Percentiles rank a stretch among this genome's conserved stretches.
Conservation (phyloP, 2,888 invertebrate species). For the Drosophila borborema region DNA sequence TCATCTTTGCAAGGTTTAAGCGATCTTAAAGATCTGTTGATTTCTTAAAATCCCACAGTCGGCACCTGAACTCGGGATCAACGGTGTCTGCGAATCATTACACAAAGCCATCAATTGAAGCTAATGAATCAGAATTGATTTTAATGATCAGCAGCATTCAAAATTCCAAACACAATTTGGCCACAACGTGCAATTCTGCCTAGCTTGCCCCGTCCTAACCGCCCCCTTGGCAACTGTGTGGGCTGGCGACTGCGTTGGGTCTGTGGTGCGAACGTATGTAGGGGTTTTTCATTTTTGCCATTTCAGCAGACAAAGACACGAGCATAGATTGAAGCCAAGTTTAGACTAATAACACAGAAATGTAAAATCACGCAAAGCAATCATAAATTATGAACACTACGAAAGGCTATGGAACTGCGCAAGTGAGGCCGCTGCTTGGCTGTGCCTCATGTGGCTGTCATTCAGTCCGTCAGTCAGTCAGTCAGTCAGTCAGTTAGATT, state of each 20-base stretch:
- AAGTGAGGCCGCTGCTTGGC: slow-evolving; percentile 18
- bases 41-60: slow-evolving; percentile 27
- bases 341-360: slow-evolving; percentile 73
- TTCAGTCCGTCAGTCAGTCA: slow-evolving; percentile 17
- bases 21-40: slow-evolving; percentile 21
- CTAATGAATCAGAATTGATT: slow-evolving; percentile 61
- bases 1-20: slow-evolving; percentile 1
- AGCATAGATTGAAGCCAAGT: slow-evolving; percentile 51
- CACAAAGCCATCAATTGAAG: slow-evolving; percentile 34
- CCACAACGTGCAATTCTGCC: slow-evolving; percentile 48
- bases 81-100: slow-evolving; percentile 21
- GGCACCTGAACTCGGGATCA: slow-evolving; percentile 41
- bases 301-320: slow-evolving; percentile 27
- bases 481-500: slow-evolving; percentile 23
- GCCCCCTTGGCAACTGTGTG: slow-evolving; percentile 31
- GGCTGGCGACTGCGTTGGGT: slow-evolving; percentile 39
- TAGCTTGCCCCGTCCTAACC: not conserved
- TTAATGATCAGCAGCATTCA: slow-evolving; percentile 55
- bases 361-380: slow-evolving; percentile 73
- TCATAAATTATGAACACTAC: slow-evolving; percentile 70
- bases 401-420: slow-evolving; percentile 38
- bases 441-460: slow-evolving; percentile 31
- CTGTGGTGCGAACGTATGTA: slow-evolving; percentile 46
- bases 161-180: slow-evolving; percentile 56
- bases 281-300: slow-evolving; percentile 32